A percentile compares a stretch with the other conserved stretches of the same genome.
Conservation (phyloP, 2,888 invertebrate species). For the Stegana nigrithorax region DNA sequence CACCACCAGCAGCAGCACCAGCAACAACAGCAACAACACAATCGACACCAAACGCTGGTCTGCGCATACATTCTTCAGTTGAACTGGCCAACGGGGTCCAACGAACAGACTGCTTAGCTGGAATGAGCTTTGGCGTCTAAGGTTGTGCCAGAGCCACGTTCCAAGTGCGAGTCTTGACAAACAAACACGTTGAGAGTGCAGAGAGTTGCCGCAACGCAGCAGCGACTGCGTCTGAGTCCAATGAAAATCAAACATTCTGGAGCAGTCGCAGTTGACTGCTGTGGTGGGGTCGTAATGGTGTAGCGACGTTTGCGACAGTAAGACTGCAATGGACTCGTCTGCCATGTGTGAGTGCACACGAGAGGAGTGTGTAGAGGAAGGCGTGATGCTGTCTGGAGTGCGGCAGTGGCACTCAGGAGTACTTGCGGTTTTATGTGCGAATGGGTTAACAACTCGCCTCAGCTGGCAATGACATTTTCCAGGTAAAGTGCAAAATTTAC, state of each 20-base stretch:
- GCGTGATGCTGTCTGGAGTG: constrained; percentile 43
- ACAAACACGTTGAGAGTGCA: not conserved
- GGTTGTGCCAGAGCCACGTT: not conserved
- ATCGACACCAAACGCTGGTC: not conserved
- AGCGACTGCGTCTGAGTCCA: not conserved
- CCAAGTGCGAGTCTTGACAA: constrained; percentile 11
- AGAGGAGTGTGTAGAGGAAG: not conserved
- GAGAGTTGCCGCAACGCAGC: not conserved
- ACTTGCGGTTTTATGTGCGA: constrained; percentile 52
- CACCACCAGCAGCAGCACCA: not conserved
- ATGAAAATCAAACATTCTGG: too few relatives aligned
- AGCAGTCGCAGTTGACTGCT: constrained; percentile 14
- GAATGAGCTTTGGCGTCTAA: constrained; percentile 9
- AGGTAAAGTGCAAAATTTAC: constrained; percentile 66
- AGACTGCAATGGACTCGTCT: too few relatives aligned
- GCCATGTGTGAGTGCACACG: too few relatives aligned
- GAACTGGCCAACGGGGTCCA: not conserved
- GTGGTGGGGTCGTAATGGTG: not conserved
- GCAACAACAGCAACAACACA: constrained; percentile 3
- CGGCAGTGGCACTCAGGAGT: constrained; percentile 53
- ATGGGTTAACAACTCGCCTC: not conserved
- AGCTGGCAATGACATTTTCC: constrained; percentile 66
- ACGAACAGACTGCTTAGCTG: not conserved
- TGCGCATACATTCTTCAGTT: not conserved
- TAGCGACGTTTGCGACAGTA: too few relatives aligned